A percentile compares a stretch with the other conserved stretches of the same genome.
These are phyloP conservation scores for Belgica antarctica DNA, from an alignment of 2,888 invertebrate genomes.

Conservation along the genomic window DNA sequence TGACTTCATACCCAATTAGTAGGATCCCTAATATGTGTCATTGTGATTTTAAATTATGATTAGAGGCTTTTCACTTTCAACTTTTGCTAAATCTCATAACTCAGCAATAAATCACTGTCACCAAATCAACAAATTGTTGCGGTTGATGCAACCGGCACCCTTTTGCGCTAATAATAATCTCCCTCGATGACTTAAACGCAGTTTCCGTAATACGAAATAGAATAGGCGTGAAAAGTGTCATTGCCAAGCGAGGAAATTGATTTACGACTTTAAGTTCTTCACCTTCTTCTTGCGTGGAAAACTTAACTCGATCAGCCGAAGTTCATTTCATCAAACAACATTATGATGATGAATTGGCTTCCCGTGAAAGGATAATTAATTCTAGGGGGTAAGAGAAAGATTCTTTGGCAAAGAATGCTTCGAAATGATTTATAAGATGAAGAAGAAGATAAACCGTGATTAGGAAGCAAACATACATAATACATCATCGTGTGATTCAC, in stretches of 20 bases:
- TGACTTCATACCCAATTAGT: background rate
- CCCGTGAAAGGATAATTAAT: background rate
- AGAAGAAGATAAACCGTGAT: background rate
- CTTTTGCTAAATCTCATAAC: background rate
- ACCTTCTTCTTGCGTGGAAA: background rate
- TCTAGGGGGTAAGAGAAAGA: background rate
- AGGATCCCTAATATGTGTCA: too few relatives aligned
- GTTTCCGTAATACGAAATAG: background rate
- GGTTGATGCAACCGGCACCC: background rate
- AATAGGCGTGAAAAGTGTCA: too few relatives aligned
- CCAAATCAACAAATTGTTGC: background rate
- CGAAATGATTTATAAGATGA: background rate
- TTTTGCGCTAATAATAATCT: background rate
- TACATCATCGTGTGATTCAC: background rate
- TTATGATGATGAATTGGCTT: background rate
- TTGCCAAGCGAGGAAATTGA: too few relatives aligned
- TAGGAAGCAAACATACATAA: background rate
- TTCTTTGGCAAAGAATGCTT: too few relatives aligned
- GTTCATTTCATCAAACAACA: slow-evolving; percentile 12
- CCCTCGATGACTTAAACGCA: background rate
- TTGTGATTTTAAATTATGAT: too few relatives aligned
- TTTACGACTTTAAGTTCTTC: background rate
- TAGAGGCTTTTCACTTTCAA: too few relatives aligned
- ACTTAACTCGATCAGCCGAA: background rate
- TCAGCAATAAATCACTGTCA: slow-evolving; percentile 5